Base-by-base conservation (phyloP, 2,888 invertebrate genomes). In the Hirtodrosophila confusa region DNA sequence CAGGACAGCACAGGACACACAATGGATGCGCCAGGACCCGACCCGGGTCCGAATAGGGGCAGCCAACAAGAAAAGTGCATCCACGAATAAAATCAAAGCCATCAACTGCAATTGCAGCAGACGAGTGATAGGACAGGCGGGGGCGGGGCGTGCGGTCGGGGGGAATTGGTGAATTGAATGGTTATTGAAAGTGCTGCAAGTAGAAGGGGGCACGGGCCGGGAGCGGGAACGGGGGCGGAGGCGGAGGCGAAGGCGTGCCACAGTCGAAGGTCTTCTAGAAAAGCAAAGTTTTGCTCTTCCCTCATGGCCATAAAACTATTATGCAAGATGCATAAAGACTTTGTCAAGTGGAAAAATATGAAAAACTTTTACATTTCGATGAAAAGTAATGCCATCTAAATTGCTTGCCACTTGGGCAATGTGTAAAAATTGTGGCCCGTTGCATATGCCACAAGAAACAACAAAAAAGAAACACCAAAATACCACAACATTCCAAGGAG, bases 311-410 rank as follows among this genome's bases (percentile, higher is more conserved):
- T 88, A 80, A 86, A 86, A 88, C 84, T 80, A 88, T 88, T 88
- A 80, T 78, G 76, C 80, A 87, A 84, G 87, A 72, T 85, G 85
- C 78, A 80, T 74, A 78, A 84, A 75, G 79, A 88, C 74, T 88
- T 88, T 88, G 82, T 85, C 85, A 86, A 85, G 87, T 88, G 87
- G 88, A 86, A 88, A 83, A 86, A 85, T 85, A 79, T 80, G 86
- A 71, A 87, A 82, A 84, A 86, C 60, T 86, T 88, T 86, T 83
- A 86, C 88, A 86, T 83, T 85, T 69, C 87, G 76, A 79, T 82
- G 74, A 69, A 85, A 76, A 76, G 70, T 60, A 79, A 66, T 83
- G 64, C 66, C 53, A 75, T 48, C 58, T 61, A 80, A 73, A 85
- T 80, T 82, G 78, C 71, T 71, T 63, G 44, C 66, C 66, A 64